Conservation (phyloP, 2,113 vertebrate genomes). For the Rhinolophus sinicus region DNA sequence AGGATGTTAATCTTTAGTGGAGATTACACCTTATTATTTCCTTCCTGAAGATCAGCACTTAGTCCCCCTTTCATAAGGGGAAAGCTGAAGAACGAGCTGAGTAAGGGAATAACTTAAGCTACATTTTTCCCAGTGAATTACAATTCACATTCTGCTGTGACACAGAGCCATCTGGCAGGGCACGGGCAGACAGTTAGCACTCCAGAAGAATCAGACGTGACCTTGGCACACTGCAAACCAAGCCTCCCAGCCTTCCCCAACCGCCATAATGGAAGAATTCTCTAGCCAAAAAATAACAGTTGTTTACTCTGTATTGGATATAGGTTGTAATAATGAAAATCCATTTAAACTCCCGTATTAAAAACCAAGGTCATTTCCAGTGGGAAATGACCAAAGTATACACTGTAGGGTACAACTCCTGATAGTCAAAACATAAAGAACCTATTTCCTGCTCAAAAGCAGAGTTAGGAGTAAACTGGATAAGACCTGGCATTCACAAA, state of each 20-base stretch:
- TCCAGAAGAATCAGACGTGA: conserved; percentile 63
- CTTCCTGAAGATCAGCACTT: conserved; percentile 56
- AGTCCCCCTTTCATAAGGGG: conserved; percentile 26
- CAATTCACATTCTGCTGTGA: conserved; percentile 59
- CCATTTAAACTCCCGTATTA: not conserved
- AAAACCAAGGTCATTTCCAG: conserved; percentile 30
- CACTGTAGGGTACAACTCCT: not conserved
- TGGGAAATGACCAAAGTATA: not conserved
- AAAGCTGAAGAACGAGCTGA: conserved; percentile 32
- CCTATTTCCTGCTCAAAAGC: not conserved
- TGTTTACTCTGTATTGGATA: not conserved
- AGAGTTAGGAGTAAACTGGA: not conserved
- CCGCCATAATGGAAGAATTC: not conserved
- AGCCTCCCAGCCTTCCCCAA: conserved; percentile 18
- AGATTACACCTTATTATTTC: conserved; percentile 63
- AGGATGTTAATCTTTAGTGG: conserved; percentile 54
- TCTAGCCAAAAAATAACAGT: not conserved
- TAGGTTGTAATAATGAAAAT: conserved; percentile 30
- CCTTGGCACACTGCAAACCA: conserved; percentile 60
- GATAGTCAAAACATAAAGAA: not conserved
- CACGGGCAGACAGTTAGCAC: conserved; percentile 25
- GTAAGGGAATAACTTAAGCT: conserved; percentile 29
- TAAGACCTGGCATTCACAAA: not conserved
- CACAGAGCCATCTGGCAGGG: conserved; percentile 70
- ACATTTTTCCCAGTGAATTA: conserved; percentile 56